phyloP scores from a whole-genome alignment of 2,113 vertebrate genomes.

The Trematomus loennbergii region DNA sequence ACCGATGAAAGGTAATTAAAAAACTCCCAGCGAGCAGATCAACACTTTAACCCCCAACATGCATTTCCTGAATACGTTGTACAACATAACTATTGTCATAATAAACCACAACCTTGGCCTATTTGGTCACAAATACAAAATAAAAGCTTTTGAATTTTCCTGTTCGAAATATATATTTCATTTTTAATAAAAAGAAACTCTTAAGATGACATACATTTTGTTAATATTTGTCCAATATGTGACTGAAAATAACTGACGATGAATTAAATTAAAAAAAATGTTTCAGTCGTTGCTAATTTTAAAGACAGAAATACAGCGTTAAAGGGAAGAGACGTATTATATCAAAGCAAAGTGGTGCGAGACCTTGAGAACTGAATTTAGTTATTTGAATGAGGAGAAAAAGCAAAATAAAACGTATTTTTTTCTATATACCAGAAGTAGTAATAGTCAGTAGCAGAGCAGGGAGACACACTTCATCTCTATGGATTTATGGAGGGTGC shows the following conservation, averaged over 20 bases:
- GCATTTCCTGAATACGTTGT: neutral
- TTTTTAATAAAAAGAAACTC: neutral
- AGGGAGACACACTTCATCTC: too few species aligned
- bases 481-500: neutral
- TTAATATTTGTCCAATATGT: neutral
- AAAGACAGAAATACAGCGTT: constrained; percentile 39
- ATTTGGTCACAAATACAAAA: neutral
- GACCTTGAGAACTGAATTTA: constrained; percentile 24
- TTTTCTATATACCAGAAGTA: neutral
- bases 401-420: constrained; percentile 36
- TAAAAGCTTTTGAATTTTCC: neutral
- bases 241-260: constrained; percentile 4
- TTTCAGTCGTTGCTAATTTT: constrained; percentile 29
- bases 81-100: neutral
- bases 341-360: constrained; percentile 42
- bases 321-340: constrained; percentile 39
- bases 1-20: constrained; percentile 14
- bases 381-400: constrained; percentile 22
- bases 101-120: neutral
- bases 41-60: neutral
- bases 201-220: neutral
- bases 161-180: neutral
- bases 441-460: neutral
- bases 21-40: neutral
- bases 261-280: neutral